These are phyloP conservation scores for Mixornis gularis DNA, from an alignment of 2,113 vertebrate genomes.

Conservation along the genomic window DNA sequence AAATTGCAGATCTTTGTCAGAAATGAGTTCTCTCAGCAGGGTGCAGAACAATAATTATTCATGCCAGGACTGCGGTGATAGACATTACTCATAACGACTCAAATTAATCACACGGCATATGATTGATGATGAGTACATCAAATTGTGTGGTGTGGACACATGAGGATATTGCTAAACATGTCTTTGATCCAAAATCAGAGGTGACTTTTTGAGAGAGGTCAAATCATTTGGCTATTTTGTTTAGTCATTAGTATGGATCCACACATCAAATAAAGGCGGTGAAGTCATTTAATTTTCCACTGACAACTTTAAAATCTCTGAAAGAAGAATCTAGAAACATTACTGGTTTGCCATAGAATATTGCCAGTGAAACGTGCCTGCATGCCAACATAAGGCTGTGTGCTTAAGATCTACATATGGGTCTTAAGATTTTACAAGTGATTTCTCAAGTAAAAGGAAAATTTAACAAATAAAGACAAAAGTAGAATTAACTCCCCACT, in stretches of 20 bases:
- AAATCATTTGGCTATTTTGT: slow-evolving; percentile 25
- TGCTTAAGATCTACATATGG: not conserved
- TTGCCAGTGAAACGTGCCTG: not conserved
- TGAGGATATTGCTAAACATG: slow-evolving; percentile 52
- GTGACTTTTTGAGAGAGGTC: slow-evolving; percentile 47
- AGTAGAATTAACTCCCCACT: not conserved
- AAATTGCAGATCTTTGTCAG: slow-evolving; percentile 54
- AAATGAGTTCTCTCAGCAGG: slow-evolving; percentile 44
- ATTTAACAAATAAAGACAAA: not conserved
- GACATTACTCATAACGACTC: slow-evolving; percentile 59
- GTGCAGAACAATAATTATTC: slow-evolving; percentile 56
- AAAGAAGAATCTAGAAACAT: not conserved
- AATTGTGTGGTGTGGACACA: slow-evolving; percentile 38
- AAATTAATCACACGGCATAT: slow-evolving; percentile 57
- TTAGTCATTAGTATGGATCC: slow-evolving; percentile 19
- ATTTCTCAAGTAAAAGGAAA: not conserved
- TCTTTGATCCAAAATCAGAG: slow-evolving; percentile 57
- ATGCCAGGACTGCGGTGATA: slow-evolving; percentile 41
- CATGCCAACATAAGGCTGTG: not conserved
- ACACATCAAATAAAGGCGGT: slow-evolving; percentile 7
- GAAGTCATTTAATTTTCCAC: slow-evolving; percentile 2
- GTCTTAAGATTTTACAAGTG: not conserved
- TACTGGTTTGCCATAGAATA: not conserved
- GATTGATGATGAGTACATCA: slow-evolving; percentile 44
- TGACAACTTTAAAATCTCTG: not conserved